Conservation (phyloP, 2,888 invertebrate genomes). For the Tuta absoluta region DNA sequence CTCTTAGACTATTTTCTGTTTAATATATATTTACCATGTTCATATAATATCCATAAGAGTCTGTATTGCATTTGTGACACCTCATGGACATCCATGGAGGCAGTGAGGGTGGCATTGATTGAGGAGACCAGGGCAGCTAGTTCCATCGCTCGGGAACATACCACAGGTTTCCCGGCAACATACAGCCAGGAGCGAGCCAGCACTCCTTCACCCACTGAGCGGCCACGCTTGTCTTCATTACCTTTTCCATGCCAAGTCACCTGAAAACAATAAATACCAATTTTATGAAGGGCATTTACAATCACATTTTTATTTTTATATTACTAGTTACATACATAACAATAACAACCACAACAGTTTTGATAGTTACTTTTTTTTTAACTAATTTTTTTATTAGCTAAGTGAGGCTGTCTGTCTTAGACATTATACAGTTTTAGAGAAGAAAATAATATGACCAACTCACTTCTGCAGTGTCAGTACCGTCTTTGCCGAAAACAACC, state of each 20-base stretch:
- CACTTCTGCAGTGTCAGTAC: slow-evolving; percentile 92
- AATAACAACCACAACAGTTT: too few relatives aligned
- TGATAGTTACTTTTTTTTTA: too few relatives aligned
- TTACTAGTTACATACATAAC: too few relatives aligned
- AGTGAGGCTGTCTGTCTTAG: too few relatives aligned
- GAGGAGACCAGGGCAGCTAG: slow-evolving; percentile 96
- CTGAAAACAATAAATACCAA: slow-evolving; percentile 41
- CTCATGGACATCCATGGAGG: slow-evolving; percentile 93
- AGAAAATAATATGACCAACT: slow-evolving; percentile 25
- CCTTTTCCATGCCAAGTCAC: slow-evolving; percentile 94
- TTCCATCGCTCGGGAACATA: slow-evolving; percentile 94
- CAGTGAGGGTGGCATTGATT: slow-evolving; percentile 94
- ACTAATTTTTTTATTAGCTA: too few relatives aligned
- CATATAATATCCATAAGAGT: slow-evolving; percentile 94
- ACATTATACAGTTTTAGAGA: too few relatives aligned
- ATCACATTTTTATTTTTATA: too few relatives aligned
- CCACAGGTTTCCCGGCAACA: slow-evolving; percentile 93
- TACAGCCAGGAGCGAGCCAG: slow-evolving; percentile 95
- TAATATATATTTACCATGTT: slow-evolving; percentile 80
- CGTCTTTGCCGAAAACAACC: slow-evolving; percentile 95
- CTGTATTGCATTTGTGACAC: slow-evolving; percentile 94
- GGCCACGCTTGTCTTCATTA: slow-evolving; percentile 96
- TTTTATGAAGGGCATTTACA: background rate
- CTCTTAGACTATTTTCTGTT: background rate
- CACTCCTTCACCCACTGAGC: slow-evolving; percentile 91